These are phyloP conservation scores for Tetranychus urticae DNA, from an alignment of 1,140 invertebrate species.

Conservation along the genomic window DNA sequence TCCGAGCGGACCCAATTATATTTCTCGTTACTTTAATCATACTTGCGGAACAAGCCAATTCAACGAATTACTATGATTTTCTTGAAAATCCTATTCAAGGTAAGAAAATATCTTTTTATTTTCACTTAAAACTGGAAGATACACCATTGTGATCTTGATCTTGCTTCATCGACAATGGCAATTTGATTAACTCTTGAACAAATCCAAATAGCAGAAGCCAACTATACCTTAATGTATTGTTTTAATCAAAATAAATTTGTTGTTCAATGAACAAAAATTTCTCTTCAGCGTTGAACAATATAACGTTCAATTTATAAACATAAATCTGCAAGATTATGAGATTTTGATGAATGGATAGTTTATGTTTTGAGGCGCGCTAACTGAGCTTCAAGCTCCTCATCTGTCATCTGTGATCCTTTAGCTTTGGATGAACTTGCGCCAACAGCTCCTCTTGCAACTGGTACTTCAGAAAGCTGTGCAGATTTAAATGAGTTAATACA, in stretches of 20 bases:
- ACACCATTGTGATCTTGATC: not conserved
- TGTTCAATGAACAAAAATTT: not conserved
- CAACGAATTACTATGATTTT: not conserved
- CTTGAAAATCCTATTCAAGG: not conserved
- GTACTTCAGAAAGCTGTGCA: conserved; percentile 28
- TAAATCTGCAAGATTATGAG: not conserved
- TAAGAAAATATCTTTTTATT: not conserved
- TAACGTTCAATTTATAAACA: no score
- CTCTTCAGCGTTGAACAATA: no score
- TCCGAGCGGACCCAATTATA: no score
- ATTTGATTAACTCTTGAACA: not conserved
- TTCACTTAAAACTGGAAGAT: not conserved
- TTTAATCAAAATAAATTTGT: not conserved
- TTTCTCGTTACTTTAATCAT: not conserved
- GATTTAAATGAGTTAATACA: not conserved
- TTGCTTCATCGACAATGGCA: not conserved
- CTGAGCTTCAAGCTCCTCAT: conserved; percentile 49
- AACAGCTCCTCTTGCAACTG: conserved; percentile 32
- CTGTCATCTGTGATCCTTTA: conserved; percentile 25
- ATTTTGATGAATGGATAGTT: not conserved
- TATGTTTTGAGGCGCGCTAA: conserved; percentile 40
- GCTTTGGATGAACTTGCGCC: conserved; percentile 24
- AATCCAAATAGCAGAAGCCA: not conserved
- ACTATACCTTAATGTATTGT: not conserved
- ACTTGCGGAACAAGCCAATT: not conserved